Conservation (phyloP, 2,797 vertebrate genomes). For the Macropus fuliginosus region DNA sequence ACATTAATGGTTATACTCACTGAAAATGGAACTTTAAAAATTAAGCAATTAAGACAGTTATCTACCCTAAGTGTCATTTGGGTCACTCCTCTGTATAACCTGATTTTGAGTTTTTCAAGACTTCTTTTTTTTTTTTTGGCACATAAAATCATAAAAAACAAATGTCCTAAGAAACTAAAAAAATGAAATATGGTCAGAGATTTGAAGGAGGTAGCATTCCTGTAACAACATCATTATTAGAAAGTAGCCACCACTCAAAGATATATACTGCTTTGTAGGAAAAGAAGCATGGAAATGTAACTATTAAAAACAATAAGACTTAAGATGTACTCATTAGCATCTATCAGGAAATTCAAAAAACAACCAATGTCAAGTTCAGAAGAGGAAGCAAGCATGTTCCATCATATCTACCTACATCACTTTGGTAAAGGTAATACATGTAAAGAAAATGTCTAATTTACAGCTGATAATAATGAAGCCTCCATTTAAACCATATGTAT, state of each 20-base stretch:
- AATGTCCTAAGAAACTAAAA: background rate
- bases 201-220: background rate
- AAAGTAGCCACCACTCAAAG: background rate
- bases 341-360: background rate
- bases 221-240: background rate
- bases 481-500: background rate
- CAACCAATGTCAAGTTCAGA: background rate
- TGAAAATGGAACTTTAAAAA: background rate
- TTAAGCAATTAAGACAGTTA: background rate
- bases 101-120: background rate
- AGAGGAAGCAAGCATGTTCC: background rate
- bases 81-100: background rate
- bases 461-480: background rate
- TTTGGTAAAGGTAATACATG: background rate
- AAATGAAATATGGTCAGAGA: background rate
- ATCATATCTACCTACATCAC: background rate
- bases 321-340: background rate
- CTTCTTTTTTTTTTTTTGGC: background rate
- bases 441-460: background rate
- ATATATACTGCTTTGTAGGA: constrained; percentile 21
- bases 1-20: background rate
- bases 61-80: background rate
- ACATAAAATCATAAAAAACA: background rate
- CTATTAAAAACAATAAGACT: background rate
- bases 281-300: constrained; percentile 16